Evolutionary conservation across 2,888 invertebrate genomes (phyloP).

Genomic region (Byasa hedistus): DNA sequence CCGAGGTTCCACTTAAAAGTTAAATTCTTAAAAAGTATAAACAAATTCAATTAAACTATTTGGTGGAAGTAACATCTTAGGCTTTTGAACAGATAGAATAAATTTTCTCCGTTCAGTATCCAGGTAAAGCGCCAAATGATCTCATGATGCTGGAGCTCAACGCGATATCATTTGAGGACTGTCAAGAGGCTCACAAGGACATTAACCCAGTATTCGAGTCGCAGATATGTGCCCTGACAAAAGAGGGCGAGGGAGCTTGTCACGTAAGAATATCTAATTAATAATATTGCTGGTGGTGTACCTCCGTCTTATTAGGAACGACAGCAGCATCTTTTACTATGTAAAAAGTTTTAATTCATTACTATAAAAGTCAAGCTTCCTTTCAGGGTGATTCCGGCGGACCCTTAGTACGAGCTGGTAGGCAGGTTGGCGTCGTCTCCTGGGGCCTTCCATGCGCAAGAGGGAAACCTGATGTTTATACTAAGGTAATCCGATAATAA

Average conservation of each 20-base stretch:
- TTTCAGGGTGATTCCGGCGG: slow-evolving; percentile 77
- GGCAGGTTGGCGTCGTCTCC: slow-evolving; percentile 74
- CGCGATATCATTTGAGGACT: slow-evolving; percentile 73
- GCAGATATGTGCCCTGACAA: slow-evolving; percentile 78
- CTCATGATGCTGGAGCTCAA: slow-evolving; percentile 75
- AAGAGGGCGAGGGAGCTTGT: slow-evolving; percentile 76
- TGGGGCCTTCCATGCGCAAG: slow-evolving; percentile 76
- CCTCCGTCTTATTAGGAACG: too few species aligned
- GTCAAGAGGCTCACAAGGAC: slow-evolving; percentile 70
- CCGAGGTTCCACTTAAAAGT: too few species aligned
- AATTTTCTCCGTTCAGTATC: slow-evolving; percentile 49
- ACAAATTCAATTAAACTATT: too few species aligned
- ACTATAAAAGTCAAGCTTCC: too few species aligned
- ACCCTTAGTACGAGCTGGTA: slow-evolving; percentile 70
- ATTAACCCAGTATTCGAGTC: slow-evolving; percentile 72
- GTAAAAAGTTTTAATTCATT: too few species aligned
- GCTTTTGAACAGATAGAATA: not conserved
- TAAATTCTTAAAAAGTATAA: too few species aligned
- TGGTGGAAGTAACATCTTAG: too few species aligned
- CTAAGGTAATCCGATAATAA: slow-evolving; percentile 53
- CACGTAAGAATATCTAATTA: slow-evolving; percentile 56
- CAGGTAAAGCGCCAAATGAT: slow-evolving; percentile 66
- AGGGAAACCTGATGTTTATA: slow-evolving; percentile 74
- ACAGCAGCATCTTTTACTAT: too few species aligned
- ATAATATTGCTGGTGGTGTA: too few species aligned